Percentiles rank a stretch among this genome's conserved stretches.
phyloP scores from a whole-genome alignment of 2,797 vertebrate genomes.

The Spea hammondii region DNA sequence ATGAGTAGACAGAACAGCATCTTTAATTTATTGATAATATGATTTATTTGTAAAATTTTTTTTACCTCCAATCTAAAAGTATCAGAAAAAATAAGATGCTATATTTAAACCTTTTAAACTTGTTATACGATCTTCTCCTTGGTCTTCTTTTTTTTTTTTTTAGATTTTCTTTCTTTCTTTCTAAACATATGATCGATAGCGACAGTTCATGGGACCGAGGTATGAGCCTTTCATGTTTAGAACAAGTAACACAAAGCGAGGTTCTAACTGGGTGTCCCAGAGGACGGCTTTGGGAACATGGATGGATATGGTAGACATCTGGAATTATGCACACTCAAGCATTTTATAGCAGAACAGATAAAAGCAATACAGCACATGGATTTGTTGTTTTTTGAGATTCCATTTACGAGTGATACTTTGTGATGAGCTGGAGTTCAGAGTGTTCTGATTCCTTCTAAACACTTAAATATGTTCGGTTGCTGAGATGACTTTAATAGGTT shows the following conservation, averaged over 20 bases:
- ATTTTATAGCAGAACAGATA: conserved; percentile 35
- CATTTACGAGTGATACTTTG: conserved; percentile 44
- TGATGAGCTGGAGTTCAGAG: conserved; percentile 37
- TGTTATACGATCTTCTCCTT: too few relatives aligned
- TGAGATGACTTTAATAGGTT: conserved; percentile 22
- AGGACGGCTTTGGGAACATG: neutral
- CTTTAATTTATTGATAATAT: too few relatives aligned
- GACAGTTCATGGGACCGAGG: neutral
- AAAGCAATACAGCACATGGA: conserved; percentile 29
- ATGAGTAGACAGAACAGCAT: too few relatives aligned
- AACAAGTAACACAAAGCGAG: neutral
- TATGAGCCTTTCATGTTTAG: neutral
- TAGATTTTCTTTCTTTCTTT: neutral
- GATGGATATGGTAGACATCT: conserved; percentile 26
- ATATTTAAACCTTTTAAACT: too few relatives aligned
- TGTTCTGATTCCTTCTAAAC: conserved; percentile 38
- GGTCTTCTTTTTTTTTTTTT: too few relatives aligned
- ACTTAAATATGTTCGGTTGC: conserved; percentile 42
- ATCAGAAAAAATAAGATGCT: too few relatives aligned
- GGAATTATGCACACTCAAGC: conserved; percentile 9
- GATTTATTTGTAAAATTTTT: too few relatives aligned
- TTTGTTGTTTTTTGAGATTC: conserved; percentile 35
- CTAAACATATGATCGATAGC: neutral
- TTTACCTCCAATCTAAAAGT: too few relatives aligned
- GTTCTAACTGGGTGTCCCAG: neutral